phyloP scores from a whole-genome alignment of 2,888 invertebrate genomes.

The Meteorus colon region DNA sequence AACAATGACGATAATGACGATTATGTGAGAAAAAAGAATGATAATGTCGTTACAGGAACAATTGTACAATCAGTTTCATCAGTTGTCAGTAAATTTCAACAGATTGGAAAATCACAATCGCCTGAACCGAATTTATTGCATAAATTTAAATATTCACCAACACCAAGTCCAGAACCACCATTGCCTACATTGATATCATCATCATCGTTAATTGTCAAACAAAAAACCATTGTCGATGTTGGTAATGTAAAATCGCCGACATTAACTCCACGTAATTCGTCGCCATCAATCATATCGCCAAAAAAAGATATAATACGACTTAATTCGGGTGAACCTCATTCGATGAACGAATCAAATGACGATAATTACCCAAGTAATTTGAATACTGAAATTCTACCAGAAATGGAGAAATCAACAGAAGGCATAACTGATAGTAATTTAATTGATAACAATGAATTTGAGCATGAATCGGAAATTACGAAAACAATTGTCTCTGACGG shows the following conservation, averaged over 20 bases:
- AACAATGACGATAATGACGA: slow-evolving; percentile 51
- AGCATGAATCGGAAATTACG: slow-evolving; percentile 34
- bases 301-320: slow-evolving; percentile 52
- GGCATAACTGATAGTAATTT: neutral
- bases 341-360: slow-evolving; percentile 54
- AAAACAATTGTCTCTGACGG: slow-evolving; percentile 29
- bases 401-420: neutral
- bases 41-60: slow-evolving; percentile 66
- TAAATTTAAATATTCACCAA: slow-evolving; percentile 67
- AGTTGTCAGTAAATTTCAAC: slow-evolving; percentile 71
- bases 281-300: slow-evolving; percentile 59
- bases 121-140: slow-evolving; percentile 62
- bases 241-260: slow-evolving; percentile 62
- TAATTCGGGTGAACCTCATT: slow-evolving; percentile 57
- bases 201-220: neutral
- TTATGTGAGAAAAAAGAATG: slow-evolving; percentile 55
- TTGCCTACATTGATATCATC: slow-evolving; percentile 36
- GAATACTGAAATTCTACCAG: neutral
- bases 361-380: slow-evolving; percentile 43
- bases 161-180: slow-evolving; percentile 66
- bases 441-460: neutral
- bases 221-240: neutral
- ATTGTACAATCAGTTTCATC: slow-evolving; percentile 69
- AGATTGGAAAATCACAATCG: slow-evolving; percentile 67
- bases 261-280: slow-evolving; percentile 61